Evolutionary conservation across 2,113 vertebrate species (phyloP), one percentile per base, ranked within the genome.

Genomic region (Enhydra lutris): DNA sequence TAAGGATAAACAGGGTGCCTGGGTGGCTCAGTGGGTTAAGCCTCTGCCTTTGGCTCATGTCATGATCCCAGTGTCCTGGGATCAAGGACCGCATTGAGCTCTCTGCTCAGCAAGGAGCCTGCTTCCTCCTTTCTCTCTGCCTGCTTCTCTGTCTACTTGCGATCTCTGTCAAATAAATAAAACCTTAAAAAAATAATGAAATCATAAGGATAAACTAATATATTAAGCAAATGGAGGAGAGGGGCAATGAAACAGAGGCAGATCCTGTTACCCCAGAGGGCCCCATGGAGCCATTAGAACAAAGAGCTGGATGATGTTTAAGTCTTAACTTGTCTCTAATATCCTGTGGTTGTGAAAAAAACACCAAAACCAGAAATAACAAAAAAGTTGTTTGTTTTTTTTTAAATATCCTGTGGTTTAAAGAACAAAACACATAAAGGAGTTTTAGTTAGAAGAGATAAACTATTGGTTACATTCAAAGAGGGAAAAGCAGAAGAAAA

Each of bases 221-320:
- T 50, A 63, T 87, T 65, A 83, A 55, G 34, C 5, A 52, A 31
- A 88, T 15, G 10, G 10, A n/a, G 24, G 42, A 67, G 26, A 50
- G 11, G 24, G 17, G 36, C 6, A 13, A 36, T 9, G 1, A 7
- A 17, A 8, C 0, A 18, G 39, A 2, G 26, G 7, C 29, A 73
- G 20, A 12, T 17, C 23, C 1, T 85, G 10, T 76, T 61, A 23
- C 42, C 15, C n/a, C 2, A 20, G 65, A 59, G 12, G 26, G 29
- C 8, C 9, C 31, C 20, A 1, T 14, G 6, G 31, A 57, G 26
- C 26, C 73, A 47, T 78, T 4, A 52, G 36, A 82, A 81, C 21
- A 91, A 93, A 65, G 36, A 6, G 14, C 8, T 31, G 47, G 5
- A 57, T 36, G 31, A 67, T 47, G 23, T 82, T 76, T 82, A 74